A percentile compares a stretch with the other conserved stretches of the same genome.
phyloP scores from a whole-genome alignment of 2,888 invertebrate species.

The Aphelenchoides bicaudatus region DNA sequence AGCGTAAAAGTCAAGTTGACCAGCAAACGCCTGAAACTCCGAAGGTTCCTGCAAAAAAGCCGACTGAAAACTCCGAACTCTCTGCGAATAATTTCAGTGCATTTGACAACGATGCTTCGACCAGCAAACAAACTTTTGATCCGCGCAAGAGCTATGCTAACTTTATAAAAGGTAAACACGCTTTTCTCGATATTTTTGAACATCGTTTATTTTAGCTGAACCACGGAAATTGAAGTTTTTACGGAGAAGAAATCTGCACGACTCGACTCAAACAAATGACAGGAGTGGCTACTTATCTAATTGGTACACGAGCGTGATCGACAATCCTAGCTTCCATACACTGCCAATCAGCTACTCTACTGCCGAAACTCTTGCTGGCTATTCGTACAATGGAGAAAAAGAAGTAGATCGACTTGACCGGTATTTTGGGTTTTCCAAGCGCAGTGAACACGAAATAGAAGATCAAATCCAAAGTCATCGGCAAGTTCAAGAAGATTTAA shows the following conservation, averaged over 20 bases:
- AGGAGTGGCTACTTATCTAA: background rate
- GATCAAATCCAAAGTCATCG: conserved; percentile 1
- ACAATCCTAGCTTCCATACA: conserved; percentile 1
- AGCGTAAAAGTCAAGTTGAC: background rate
- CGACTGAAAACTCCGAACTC: background rate
- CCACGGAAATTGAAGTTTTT: background rate
- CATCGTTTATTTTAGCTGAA: background rate
- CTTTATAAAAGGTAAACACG: no score
- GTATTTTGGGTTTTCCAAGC: conserved; percentile 6
- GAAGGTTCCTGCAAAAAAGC: no score
- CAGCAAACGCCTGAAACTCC: background rate
- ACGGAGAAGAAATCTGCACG: background rate
- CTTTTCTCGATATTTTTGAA: background rate
- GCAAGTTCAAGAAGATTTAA: conserved; percentile 7
- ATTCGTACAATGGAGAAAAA: conserved; percentile 8
- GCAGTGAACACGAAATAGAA: background rate
- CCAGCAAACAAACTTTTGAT: background rate
- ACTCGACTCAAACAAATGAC: background rate
- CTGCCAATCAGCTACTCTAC: conserved; percentile 4
- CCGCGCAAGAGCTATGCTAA: no score
- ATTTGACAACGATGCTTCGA: background rate
- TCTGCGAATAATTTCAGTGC: background rate
- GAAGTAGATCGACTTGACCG: conserved; percentile 10
- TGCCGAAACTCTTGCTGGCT: background rate
- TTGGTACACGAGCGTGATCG: background rate